Percentiles rank a stretch among this genome's conserved stretches.
Conservation (phyloP, 2,888 invertebrate genomes). For the Drosophila paramelanica region DNA sequence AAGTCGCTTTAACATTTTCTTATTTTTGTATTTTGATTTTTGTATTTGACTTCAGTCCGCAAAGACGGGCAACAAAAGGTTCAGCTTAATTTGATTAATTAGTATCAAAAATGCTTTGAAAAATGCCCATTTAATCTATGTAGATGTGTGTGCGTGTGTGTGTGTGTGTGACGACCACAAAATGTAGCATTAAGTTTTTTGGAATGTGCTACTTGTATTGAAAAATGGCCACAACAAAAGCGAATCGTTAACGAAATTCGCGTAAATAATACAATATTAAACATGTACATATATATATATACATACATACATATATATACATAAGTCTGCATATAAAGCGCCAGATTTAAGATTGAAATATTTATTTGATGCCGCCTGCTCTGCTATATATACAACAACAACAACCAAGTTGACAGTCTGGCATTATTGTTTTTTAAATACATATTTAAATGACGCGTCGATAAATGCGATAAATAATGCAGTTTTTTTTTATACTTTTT, state of each 20-base stretch:
- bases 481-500: slow-evolving; percentile 29
- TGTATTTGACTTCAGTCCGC: slow-evolving; percentile 24
- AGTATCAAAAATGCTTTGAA: slow-evolving; percentile 69
- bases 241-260: slow-evolving; percentile 44
- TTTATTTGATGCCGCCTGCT: slow-evolving; percentile 60
- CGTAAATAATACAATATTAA: slow-evolving; percentile 43
- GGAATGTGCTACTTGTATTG: slow-evolving; percentile 79
- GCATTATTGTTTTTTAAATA: slow-evolving; percentile 73
- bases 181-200: slow-evolving; percentile 55
- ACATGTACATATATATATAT: slow-evolving; percentile 6
- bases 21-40: slow-evolving; percentile 7
- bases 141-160: slow-evolving; percentile 2
- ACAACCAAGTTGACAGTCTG: slow-evolving; percentile 4
- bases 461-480: slow-evolving; percentile 77
- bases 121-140: slow-evolving; percentile 50
- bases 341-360: slow-evolving; percentile 73
- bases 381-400: slow-evolving; percentile 63
- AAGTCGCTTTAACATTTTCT: slow-evolving; percentile 7
- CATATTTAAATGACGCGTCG: slow-evolving; percentile 74
- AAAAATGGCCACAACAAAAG: slow-evolving; percentile 66
- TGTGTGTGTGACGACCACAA: slow-evolving; percentile 21
- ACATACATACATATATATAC: neutral
- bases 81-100: slow-evolving; percentile 79
- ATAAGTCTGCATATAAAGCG: slow-evolving; percentile 57
- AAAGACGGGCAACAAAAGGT: slow-evolving; percentile 64